Conservation (phyloP, 2,888 invertebrate genomes). For the Drosophila limbata region DNA sequence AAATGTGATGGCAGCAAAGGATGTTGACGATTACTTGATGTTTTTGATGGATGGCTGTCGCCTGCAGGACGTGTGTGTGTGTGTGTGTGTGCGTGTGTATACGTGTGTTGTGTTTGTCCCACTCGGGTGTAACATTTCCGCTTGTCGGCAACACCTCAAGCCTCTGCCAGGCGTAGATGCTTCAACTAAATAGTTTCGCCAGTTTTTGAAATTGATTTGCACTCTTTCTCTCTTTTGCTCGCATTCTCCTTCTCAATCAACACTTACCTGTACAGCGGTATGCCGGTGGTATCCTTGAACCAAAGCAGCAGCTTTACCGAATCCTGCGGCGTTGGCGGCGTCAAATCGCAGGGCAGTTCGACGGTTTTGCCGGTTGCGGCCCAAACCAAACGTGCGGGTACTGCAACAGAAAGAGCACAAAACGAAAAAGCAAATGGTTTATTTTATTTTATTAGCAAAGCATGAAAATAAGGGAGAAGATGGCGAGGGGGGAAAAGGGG, state of each 20-base stretch:
- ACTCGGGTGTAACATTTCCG: slow-evolving; percentile 58
- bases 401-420: slow-evolving; percentile 85
- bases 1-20: slow-evolving; percentile 68
- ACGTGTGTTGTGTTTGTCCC: slow-evolving; percentile 26
- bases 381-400: slow-evolving; percentile 90
- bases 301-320: slow-evolving; percentile 93
- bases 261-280: slow-evolving; percentile 94
- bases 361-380: slow-evolving; percentile 91
- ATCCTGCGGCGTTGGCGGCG: slow-evolving; percentile 89
- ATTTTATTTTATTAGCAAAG: slow-evolving; percentile 53
- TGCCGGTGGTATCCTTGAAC: slow-evolving; percentile 94
- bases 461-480: slow-evolving; percentile 14
- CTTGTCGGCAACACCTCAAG: slow-evolving; percentile 37
- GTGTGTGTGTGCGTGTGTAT: slow-evolving; percentile 22
- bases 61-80: slow-evolving; percentile 36
- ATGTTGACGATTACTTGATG: slow-evolving; percentile 80
- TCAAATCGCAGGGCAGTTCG: slow-evolving; percentile 93
- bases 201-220: slow-evolving; percentile 51
- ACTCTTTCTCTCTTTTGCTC: neutral
- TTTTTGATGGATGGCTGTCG: slow-evolving; percentile 74
- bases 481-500: neutral
- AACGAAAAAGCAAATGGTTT: slow-evolving; percentile 7
- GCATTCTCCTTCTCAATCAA: neutral
- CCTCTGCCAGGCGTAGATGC: slow-evolving; percentile 6
- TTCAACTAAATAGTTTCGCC: slow-evolving; percentile 54